Base-by-base conservation (phyloP, 2,888 invertebrate species). In the Eubasilissa splendida region DNA sequence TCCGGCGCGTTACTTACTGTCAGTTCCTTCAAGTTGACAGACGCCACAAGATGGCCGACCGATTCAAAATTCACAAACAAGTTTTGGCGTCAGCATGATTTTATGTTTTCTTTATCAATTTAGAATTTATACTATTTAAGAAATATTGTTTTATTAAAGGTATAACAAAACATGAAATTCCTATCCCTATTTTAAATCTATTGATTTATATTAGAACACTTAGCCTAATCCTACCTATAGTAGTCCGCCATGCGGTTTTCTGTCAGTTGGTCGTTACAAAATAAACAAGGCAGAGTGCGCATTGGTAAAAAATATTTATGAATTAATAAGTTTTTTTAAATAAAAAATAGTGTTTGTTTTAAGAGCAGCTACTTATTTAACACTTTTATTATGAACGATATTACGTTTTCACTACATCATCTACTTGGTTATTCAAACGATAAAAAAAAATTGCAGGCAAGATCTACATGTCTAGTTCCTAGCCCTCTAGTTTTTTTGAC, bases 41-140 rank as follows among this genome's bases (percentile, higher is more conserved):
- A 83, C 83, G 83, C 83, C 80, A 80, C 82, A 82, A 83, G 80
- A 82, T 82, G 83, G 83, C 83, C 53, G 82, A 80, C 76, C 65
- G 33, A 59, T 82, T 66, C 56, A 73, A 73, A 33, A 42, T 56
- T 73, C 71, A 56, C 42, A 52, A 14, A 68, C 68, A 50, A 50
- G 58, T n/a, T 58, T 58, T 58, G 9, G 12, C 12, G 11, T 58
- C n/a, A 4, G n/a, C n/a, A 58, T 58, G 11, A 58, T 58, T 58
- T 58, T 58, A n/a, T n/a, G n/a, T n/a, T 58, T n/a, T 58, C 11
- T 58, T 58, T n/a, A 58, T 9, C n/a, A 8, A 58, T n/a, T 58
- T 58, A 58, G 58, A 58, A n/a, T 58, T n/a, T 3, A 58, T 58
- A n/a, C 58, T 58, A n/a, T 58, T n/a, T 58, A 58, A 12, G 14